Conservation (phyloP, 2,113 vertebrate species). For the Connochaetes taurinus region DNA sequence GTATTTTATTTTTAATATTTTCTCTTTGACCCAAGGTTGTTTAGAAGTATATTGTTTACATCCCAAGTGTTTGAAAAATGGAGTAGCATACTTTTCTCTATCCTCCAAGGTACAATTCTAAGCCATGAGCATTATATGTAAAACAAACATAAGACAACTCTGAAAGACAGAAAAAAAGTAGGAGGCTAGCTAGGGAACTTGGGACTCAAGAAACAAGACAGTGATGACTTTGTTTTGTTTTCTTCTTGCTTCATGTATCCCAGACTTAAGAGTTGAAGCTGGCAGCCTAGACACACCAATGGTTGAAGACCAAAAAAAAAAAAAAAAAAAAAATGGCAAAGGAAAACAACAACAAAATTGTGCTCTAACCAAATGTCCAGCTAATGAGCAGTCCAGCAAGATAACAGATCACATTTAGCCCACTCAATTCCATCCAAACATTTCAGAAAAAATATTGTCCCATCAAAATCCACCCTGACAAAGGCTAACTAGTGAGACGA, state of each 20-base stretch:
- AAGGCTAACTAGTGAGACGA: not conserved
- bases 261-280: not conserved
- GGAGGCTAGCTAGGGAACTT: not conserved
- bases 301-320: not conserved
- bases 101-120: not conserved
- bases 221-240: not conserved
- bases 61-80: not conserved
- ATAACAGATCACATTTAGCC: not conserved
- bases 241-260: not conserved
- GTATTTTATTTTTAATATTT: not conserved
- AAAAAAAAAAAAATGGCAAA: not conserved
- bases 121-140: not conserved
- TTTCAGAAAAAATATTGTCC: not conserved
- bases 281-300: not conserved
- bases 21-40: not conserved
- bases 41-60: not conserved
- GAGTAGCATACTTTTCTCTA: not conserved
- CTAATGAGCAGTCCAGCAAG: not conserved
- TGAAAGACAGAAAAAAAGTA: not conserved
- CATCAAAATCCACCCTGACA: not conserved
- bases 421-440: not conserved
- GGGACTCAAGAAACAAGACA: not conserved
- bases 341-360: not conserved
- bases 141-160: not conserved
- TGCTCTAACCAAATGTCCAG: not conserved